Percentiles rank a stretch among this genome's conserved stretches.
These are phyloP conservation scores for Tetragonula carbonaria DNA, from an alignment of 2,888 invertebrate species.

Conservation along the genomic window DNA sequence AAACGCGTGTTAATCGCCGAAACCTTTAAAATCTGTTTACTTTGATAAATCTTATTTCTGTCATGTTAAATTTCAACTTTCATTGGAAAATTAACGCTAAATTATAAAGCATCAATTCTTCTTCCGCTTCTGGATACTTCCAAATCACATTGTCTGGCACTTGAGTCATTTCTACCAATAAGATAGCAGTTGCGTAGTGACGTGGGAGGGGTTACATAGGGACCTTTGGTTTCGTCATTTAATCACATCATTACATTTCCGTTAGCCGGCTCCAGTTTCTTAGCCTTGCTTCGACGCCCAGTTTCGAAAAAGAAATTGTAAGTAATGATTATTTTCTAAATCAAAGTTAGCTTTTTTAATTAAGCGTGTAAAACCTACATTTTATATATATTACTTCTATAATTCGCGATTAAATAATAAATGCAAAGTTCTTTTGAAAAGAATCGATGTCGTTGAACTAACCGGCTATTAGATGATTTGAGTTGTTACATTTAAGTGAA, in stretches of 20 bases:
- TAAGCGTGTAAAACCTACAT: background rate
- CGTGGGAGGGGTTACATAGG: background rate
- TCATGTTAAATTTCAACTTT: background rate
- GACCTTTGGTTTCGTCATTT: background rate
- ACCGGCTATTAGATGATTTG: background rate
- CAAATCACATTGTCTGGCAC: background rate
- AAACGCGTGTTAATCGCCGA: too few relatives aligned
- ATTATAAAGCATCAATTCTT: background rate
- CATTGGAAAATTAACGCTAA: background rate
- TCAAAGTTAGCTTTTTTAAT: too few relatives aligned
- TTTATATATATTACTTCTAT: background rate
- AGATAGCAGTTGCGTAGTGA: background rate
- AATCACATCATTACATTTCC: background rate
- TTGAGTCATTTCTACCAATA: background rate
- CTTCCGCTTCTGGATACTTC: conserved; percentile 11
- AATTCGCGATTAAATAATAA: background rate
- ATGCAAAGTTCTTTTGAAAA: too few relatives aligned
- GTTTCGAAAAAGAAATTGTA: background rate
- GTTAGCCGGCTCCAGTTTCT: background rate
- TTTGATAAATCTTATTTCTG: too few relatives aligned
- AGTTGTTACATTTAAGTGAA: background rate
- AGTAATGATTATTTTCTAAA: background rate
- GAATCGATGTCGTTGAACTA: background rate
- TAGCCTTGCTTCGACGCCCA: too few relatives aligned
- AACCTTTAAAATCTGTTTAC: background rate